Conservation (phyloP, 2,113 vertebrate species). For the Sylvia atricapilla region DNA sequence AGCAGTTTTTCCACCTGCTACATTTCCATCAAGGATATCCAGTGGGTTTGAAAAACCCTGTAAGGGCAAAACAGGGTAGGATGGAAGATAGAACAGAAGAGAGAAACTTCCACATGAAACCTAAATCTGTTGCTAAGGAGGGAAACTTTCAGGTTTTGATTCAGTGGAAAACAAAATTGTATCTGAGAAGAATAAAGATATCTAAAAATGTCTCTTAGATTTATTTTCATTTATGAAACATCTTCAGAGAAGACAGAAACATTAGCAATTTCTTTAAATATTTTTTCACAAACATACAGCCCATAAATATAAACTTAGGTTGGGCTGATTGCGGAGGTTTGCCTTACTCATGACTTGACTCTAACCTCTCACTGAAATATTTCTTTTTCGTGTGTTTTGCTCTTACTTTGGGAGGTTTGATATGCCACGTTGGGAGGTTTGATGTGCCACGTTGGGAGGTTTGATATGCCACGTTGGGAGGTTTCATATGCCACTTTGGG, state of each 20-base stretch:
- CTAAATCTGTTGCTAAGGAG: neutral
- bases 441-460: neutral
- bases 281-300: neutral
- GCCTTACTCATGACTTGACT: neutral
- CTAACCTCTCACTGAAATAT: neutral
- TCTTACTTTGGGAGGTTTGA: neutral
- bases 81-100: neutral
- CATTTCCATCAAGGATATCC: neutral
- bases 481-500: neutral
- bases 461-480: neutral
- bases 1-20: neutral
- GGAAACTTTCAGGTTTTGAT: neutral
- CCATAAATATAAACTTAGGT: neutral
- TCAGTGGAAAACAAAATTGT: neutral
- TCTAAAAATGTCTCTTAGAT: neutral
- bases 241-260: neutral
- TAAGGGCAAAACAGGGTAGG: neutral
- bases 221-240: neutral
- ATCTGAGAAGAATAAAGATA: neutral
- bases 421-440: neutral
- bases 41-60: neutral
- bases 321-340: neutral
- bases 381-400: neutral
- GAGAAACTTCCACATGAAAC: neutral
- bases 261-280: neutral